Base-by-base conservation (phyloP, 2,888 invertebrate genomes). In the Cyclophora albipunctata region DNA sequence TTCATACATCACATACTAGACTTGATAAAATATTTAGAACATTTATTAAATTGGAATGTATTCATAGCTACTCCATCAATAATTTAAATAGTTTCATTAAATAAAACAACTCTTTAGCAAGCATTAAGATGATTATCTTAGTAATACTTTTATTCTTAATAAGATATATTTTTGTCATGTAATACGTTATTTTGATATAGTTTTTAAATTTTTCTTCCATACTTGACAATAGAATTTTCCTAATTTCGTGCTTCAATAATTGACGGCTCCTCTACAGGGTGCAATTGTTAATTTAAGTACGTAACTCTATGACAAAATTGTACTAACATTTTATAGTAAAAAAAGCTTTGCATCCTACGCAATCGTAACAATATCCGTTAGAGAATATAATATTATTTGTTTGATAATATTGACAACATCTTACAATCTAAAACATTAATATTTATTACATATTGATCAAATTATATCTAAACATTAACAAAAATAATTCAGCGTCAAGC, bases 401-500 rank as follows among this genome's bases (percentile, higher is more conserved):
- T 59, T 55, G 59, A 67, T 69, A 62, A 76, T 73, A 78, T 77
- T 71, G 75, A 83, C 78, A 80, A 78, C 71, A 73, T 78, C 79
- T 83, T 82, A 81, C 62, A 72, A 62, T 71, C 78, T 81, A 66
- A 63, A 53, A 69, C 69, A 71, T 71, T 71, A 74, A 67, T 49
- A 42, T 69, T 69, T 72, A 76, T 65, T 43, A 43, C 7, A 79
- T 67, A 73, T 72, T 70, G 69, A 77, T 81, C 69, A 77, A 79
- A 72, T 75, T 73, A 75, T 67, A 53, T 63, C 75, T 78, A 76
- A 69, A 69, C 67, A 71, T 58, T 71, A 75, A 71, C 74, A 66
- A 80, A 80, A 71, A 71, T 67, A 78, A 68, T 57, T 77, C 84
- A 85, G 84, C 84, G 49, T 77, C 63, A 78, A 81, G 83, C 85